phyloP scores from a whole-genome alignment of 2,797 vertebrate genomes.

The Thunnus albacares region DNA sequence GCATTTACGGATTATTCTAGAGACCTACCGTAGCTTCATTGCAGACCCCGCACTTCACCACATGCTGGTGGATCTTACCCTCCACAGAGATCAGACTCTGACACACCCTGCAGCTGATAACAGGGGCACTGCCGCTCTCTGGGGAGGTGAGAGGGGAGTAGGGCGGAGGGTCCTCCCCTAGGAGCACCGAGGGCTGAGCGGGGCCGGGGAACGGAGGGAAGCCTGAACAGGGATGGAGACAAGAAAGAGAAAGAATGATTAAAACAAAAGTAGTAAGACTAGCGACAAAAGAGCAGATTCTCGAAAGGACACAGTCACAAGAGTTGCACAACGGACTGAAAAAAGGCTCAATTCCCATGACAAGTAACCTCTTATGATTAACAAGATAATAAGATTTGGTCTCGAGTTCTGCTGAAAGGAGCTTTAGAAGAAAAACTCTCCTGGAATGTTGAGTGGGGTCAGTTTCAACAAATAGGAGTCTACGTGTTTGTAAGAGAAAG shows the following conservation, averaged over 20 bases:
- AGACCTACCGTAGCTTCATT: constrained; percentile 93
- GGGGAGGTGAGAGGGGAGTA: constrained; percentile 94
- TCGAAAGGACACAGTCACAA: constrained; percentile 35
- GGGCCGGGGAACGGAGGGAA: constrained; percentile 90
- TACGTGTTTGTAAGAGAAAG: constrained; percentile 17
- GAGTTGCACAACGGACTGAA: constrained; percentile 47
- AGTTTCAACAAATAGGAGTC: constrained; percentile 39
- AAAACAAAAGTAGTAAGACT: not conserved
- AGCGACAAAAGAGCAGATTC: constrained; percentile 32
- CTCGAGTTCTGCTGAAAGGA: constrained; percentile 78
- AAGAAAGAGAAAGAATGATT: not conserved
- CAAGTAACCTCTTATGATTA: constrained; percentile 70
- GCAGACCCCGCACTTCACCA: constrained; percentile 95
- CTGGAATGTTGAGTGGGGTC: constrained; percentile 73
- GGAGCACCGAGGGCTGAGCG: constrained; percentile 89
- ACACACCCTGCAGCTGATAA: constrained; percentile 94
- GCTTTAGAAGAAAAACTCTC: constrained; percentile 76
- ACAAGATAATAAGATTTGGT: constrained; percentile 84
- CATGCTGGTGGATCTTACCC: constrained; percentile 90
- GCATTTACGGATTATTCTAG: not conserved
- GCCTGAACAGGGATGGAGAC: constrained; percentile 69
- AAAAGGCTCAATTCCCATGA: constrained; percentile 61
- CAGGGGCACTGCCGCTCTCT: constrained; percentile 92
- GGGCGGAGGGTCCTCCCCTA: constrained; percentile 92
- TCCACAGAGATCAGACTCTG: constrained; percentile 95